These are phyloP conservation scores for Diadophis punctatus DNA, from an alignment of 2,113 vertebrate species.

Conservation along the genomic window DNA sequence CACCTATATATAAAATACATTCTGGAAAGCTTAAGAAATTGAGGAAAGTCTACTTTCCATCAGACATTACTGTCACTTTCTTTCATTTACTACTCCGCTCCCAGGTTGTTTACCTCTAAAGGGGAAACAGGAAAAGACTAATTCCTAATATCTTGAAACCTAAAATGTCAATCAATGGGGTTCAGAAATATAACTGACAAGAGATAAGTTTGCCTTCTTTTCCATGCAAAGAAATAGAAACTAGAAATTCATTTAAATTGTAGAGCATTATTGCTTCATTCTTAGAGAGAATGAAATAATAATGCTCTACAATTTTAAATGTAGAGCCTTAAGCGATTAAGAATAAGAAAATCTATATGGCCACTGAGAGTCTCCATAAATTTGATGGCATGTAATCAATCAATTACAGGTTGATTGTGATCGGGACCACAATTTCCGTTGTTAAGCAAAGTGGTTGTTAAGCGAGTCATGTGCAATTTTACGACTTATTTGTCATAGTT, in stretches of 20 bases:
- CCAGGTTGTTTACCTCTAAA: background rate
- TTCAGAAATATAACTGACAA: background rate
- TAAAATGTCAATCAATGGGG: background rate
- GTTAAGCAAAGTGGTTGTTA: background rate
- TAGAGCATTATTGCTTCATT: background rate
- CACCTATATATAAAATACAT: constrained; percentile 13
- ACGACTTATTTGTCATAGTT: background rate
- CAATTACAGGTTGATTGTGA: background rate
- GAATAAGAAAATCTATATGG: background rate
- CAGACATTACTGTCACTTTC: background rate
- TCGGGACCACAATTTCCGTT: background rate
- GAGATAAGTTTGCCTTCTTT: background rate
- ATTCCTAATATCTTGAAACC: background rate
- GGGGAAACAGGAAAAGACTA: background rate
- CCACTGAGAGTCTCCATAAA: background rate
- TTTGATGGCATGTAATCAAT: background rate
- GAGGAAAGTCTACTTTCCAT: background rate
- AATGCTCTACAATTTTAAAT: background rate
- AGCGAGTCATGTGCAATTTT: background rate
- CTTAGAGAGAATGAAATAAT: background rate
- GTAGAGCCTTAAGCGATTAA: background rate
- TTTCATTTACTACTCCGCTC: background rate
- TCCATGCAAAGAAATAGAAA: background rate
- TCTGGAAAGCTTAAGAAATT: constrained; percentile 17
- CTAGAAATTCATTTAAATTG: background rate